Conservation (phyloP, 2,113 vertebrate species). For the Zapus hudsonius region DNA sequence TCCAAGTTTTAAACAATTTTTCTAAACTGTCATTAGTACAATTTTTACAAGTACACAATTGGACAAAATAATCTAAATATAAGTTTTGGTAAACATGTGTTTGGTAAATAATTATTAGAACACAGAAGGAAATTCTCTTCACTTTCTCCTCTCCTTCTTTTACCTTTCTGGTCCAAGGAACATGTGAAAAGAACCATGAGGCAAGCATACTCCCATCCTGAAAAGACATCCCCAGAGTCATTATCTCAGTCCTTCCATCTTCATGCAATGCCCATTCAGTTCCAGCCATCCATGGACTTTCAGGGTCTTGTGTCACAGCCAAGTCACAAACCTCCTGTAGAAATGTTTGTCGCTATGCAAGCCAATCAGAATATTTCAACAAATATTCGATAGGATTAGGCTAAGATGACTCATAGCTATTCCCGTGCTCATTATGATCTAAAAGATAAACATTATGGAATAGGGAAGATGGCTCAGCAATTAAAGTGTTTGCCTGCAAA, state of each 20-base stretch:
- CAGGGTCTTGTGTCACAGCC: background rate
- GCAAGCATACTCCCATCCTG: background rate
- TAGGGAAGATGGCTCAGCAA: no score
- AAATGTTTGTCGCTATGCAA: background rate
- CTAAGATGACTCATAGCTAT: background rate
- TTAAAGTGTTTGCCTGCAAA: no score
- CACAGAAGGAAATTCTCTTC: background rate
- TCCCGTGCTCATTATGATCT: background rate
- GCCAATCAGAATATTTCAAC: background rate
- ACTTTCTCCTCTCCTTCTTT: background rate
- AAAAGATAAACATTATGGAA: background rate
- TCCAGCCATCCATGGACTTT: no score
- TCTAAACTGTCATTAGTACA: constrained; percentile 2
- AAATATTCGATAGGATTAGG: background rate
- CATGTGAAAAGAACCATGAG: background rate
- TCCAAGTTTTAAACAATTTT: constrained; percentile 1
- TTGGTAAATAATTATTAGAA: background rate
- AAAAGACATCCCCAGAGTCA: background rate
- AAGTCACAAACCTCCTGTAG: background rate
- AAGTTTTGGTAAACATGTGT: background rate
- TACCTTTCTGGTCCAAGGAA: background rate
- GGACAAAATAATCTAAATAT: background rate
- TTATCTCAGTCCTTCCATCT: background rate
- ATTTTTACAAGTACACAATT: background rate
- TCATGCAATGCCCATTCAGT: background rate